Conservation (phyloP, 2,113 vertebrate species). For the Lichenostomus cassidix region DNA sequence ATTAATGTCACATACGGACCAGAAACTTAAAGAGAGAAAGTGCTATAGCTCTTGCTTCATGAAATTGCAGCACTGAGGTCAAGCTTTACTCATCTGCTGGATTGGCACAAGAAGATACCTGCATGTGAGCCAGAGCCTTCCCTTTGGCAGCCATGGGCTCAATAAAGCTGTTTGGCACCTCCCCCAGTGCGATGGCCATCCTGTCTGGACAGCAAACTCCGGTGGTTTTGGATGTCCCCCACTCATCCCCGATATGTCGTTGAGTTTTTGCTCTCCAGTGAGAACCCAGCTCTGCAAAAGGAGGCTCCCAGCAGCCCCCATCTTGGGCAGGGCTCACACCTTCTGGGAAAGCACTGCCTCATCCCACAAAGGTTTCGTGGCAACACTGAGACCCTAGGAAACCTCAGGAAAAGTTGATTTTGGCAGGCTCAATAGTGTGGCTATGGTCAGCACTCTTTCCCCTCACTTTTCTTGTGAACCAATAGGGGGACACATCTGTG, state of each 20-base stretch:
- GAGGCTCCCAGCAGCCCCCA: neutral
- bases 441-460: slow-evolving; percentile 9
- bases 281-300: neutral
- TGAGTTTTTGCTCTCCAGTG: neutral
- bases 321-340: neutral
- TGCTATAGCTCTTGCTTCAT: neutral
- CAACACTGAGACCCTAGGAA: neutral
- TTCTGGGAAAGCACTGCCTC: neutral
- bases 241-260: neutral
- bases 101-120: neutral
- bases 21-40: slow-evolving; percentile 2
- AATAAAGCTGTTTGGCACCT: neutral
- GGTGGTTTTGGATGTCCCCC: neutral
- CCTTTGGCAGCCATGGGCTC: neutral
- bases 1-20: slow-evolving; percentile 29
- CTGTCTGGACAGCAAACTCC: neutral
- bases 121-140: neutral
- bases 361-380: neutral
- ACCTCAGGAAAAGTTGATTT: neutral
- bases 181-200: neutral
- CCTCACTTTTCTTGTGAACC: neutral
- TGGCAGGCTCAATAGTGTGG: neutral
- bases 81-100: neutral
- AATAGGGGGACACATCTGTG: slow-evolving; percentile 42
- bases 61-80: neutral